These are phyloP conservation scores for Lacerta agilis DNA, from an alignment of 2,797 vertebrate species.

Conservation along the genomic window DNA sequence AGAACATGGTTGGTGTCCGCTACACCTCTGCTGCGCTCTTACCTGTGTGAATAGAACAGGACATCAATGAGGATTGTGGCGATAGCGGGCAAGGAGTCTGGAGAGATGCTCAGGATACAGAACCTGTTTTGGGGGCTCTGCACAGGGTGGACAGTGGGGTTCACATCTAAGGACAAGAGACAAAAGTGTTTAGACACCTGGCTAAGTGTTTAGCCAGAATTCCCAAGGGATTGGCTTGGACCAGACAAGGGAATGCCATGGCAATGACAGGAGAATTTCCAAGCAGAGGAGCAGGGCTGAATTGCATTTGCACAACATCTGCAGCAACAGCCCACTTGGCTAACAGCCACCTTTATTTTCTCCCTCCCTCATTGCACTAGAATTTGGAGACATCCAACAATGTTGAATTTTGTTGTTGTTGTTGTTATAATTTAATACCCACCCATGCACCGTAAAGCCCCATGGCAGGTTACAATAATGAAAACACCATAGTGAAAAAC, in stretches of 20 bases:
- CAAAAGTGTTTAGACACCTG: background rate
- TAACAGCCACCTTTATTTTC: too few species aligned
- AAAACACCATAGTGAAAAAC: too few species aligned
- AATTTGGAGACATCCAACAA: too few species aligned
- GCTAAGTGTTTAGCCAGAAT: background rate
- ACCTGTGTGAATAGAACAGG: conserved; percentile 94
- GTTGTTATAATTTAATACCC: too few species aligned
- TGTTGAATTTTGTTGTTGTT: too few species aligned
- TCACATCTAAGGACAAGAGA: conserved; percentile 75
- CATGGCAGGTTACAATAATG: too few species aligned
- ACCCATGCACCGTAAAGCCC: too few species aligned
- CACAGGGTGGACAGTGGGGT: conserved; percentile 90
- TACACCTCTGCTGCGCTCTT: conserved; percentile 1
- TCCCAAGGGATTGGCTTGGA: background rate
- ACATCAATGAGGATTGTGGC: conserved; percentile 94
- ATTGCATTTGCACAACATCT: too few species aligned
- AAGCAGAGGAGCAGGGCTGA: background rate
- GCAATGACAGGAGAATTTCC: background rate
- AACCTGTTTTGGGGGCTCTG: conserved; percentile 93
- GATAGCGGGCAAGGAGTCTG: conserved; percentile 91
- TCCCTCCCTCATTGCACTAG: too few species aligned
- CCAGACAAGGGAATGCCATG: too few species aligned
- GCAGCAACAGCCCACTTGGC: too few species aligned
- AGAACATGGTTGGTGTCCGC: too few species aligned
- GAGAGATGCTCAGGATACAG: conserved; percentile 94